Evolutionary conservation across 2,888 invertebrate species (phyloP), one percentile per base, ranked within the genome.

Genomic region (Pachymerium ferrugineum): DNA sequence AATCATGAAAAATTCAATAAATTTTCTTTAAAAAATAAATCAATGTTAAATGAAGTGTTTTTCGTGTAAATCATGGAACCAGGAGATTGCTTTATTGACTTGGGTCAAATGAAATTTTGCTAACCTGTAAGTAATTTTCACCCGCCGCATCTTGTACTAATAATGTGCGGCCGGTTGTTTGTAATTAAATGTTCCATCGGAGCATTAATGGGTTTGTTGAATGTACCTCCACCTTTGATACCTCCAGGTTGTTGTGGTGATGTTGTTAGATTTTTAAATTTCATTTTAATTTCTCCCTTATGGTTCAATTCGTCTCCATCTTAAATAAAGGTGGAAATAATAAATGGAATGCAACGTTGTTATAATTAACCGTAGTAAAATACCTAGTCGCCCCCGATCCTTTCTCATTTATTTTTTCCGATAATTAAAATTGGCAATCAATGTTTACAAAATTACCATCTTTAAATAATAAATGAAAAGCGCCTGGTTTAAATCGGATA

Each of bases 141-240:
- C 47, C 22, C 19, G 16, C 8, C 47, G n/a, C 47, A 3, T 47
- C 47, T 2, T 47, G 47, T 19, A 3, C 47, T 47, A 16, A 47
- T 47, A 47, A 47, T 47, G 47, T 47, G 47, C 47, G 47, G 47
- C 47, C 22, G 47, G 19, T 47, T 47, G 19, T n/a, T 47, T 47
- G 47, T 47, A 47, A 47, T 47, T 47, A 47, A 47, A 47, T 47
- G 47, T 47, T 47, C 47, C 47, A 47, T 47, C 47, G 22, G 47
- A 14, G 47, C 47, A 47, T 47, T 47, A 47, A 47, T 47, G 47
- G 1, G 47, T 47, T 47, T 47, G 47, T 47, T 47, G 47, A 47
- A 47, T 47, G 47, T 47, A 19, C n/a, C 47, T n/a, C 6, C 47
- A 47, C 47, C 47, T 47, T 47, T 47, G 16, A 16, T 47, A 47